Evolutionary conservation across 2,888 invertebrate species (phyloP).

Genomic region (Calliopum simillimum): DNA sequence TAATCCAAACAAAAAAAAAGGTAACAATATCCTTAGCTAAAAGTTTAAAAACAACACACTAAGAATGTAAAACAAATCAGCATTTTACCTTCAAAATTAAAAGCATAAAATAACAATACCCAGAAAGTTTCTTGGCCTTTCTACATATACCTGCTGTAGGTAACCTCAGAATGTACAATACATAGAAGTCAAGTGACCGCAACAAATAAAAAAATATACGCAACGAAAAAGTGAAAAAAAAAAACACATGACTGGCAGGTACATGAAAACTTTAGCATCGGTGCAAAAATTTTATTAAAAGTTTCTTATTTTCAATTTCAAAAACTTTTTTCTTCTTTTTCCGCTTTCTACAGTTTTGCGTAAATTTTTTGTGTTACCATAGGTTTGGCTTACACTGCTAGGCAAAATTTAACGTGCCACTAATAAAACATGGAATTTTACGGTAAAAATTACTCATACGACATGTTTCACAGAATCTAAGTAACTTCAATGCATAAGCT

Average conservation of each 20-base stretch:
- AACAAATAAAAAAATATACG: neutral
- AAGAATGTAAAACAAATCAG: no score
- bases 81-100: no score
- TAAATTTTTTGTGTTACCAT: no score
- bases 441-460: no score
- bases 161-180: neutral
- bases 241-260: neutral
- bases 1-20: neutral
- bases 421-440: no score
- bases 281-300: constrained; percentile 24
- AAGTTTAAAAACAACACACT: neutral
- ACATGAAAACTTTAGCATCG: neutral
- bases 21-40: neutral
- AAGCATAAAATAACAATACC: neutral
- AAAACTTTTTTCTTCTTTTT: neutral
- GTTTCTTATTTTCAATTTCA: constrained; percentile 24
- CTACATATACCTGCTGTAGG: neutral
- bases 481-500: no score
- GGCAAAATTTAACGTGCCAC: no score
- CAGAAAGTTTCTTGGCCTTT: neutral
- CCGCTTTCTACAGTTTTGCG: no score
- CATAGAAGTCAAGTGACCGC: constrained; percentile 8
- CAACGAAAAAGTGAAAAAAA: no score
- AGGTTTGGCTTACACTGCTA: no score
- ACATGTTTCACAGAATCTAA: no score